Percentiles rank a stretch among this genome's conserved stretches.
Evolutionary conservation across 1,140 invertebrate genomes (phyloP).

Genomic region (Diabrotica virgifera): DNA sequence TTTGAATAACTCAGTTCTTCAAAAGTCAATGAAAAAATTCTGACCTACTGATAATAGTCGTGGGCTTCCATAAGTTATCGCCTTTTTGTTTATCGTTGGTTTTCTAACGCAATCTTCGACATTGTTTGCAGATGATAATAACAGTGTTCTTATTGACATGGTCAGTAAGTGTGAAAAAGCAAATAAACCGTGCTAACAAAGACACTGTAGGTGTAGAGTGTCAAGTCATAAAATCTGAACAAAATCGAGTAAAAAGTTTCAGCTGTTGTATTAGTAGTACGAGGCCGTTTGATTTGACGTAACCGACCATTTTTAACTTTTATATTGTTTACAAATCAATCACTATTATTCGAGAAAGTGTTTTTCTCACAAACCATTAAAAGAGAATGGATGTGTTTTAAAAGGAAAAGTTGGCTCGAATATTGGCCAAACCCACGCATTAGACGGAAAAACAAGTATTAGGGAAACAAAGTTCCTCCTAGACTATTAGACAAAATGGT

Average conservation of each 20-base stretch:
- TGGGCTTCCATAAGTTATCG: no score
- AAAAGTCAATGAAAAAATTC: no score
- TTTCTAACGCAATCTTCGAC: neutral
- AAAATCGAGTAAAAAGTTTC: neutral
- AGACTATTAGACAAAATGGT: no score
- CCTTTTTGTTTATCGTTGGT: no score
- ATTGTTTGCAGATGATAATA: neutral
- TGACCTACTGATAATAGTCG: no score
- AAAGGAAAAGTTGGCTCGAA: no score
- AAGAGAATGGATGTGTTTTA: no score
- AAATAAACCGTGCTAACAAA: neutral
- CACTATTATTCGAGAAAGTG: neutral
- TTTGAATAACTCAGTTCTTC: no score
- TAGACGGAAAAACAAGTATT: no score
- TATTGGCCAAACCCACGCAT: no score
- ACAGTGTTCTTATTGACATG: neutral
- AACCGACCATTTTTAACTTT: neutral
- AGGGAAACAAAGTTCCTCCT: no score
- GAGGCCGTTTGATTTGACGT: neutral
- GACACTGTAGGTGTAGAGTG: no score
- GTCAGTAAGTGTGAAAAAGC: constrained; percentile 1
- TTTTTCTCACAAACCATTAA: neutral
- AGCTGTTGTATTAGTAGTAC: neutral
- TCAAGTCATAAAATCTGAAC: neutral
- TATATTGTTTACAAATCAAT: neutral